These are phyloP conservation scores for Hoplias malabaricus DNA, from an alignment of 2,113 vertebrate species.

Conservation along the genomic window DNA sequence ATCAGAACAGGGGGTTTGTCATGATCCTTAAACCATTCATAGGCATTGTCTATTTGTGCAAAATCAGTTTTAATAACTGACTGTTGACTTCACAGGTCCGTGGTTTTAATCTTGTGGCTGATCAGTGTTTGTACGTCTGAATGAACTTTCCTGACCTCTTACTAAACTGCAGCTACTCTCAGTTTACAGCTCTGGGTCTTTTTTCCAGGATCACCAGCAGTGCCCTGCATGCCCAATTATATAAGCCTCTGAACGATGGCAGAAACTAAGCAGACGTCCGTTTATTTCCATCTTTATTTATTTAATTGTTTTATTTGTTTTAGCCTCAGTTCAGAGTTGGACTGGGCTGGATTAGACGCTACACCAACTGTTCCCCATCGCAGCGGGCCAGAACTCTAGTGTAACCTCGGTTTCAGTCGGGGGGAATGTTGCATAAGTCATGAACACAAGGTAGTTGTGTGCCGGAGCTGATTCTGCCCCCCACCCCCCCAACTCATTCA, in stretches of 20 bases:
- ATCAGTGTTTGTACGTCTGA: too few species aligned
- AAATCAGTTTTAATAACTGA: too few species aligned
- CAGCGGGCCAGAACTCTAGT: conserved; percentile 57
- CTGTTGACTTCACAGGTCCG: too few species aligned
- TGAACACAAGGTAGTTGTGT: conserved; percentile 59
- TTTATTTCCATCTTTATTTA: conserved; percentile 53
- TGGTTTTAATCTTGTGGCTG: too few species aligned
- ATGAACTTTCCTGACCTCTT: background rate
- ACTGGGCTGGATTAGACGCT: conserved; percentile 66
- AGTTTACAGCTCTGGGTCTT: background rate
- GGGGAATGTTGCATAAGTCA: conserved; percentile 63
- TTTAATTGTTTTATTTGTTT: conserved; percentile 48
- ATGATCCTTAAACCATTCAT: too few species aligned
- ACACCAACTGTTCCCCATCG: conserved; percentile 66
- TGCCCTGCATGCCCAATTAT: conserved; percentile 43
- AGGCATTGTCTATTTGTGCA: too few species aligned
- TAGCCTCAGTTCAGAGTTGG: conserved; percentile 45
- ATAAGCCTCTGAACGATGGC: conserved; percentile 66
- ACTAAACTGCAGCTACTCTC: background rate
- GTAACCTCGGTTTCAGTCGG: conserved; percentile 61
- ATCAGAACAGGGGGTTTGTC: too few species aligned
- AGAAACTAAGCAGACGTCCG: conserved; percentile 68
- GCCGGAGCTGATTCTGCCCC: conserved; percentile 56
- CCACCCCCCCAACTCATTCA: conserved; percentile 37
- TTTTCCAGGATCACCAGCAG: background rate